These are phyloP conservation scores for Caenorhabditis macrosperma DNA, from an alignment of 2,888 invertebrate species.

Conservation along the genomic window DNA sequence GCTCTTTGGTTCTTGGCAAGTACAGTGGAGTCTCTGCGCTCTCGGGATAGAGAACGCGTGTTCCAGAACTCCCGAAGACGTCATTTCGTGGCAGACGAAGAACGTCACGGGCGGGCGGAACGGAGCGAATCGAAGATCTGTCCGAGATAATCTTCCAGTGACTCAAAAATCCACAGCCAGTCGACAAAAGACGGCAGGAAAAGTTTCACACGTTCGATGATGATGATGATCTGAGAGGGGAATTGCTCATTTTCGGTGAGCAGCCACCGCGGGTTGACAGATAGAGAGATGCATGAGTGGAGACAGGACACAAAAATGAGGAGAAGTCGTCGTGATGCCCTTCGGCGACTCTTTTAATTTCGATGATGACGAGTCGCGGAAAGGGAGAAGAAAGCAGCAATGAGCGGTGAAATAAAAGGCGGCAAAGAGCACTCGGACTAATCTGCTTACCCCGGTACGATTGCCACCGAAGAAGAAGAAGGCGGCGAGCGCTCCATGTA, in stretches of 20 bases:
- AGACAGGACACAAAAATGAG: conserved; percentile 6
- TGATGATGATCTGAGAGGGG: neutral
- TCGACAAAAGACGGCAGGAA: neutral
- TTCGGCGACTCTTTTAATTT: conserved; percentile 51
- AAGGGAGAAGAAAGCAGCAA: conserved; percentile 13
- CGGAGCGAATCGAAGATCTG: neutral
- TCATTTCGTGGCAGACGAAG: neutral
- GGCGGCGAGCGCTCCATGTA: conserved; percentile 59
- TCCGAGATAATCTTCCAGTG: neutral
- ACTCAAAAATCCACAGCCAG: neutral
- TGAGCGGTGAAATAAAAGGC: conserved; percentile 5
- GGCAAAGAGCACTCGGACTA: conserved; percentile 42
- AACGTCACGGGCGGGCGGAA: too few relatives aligned
- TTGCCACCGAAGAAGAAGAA: conserved; percentile 43
- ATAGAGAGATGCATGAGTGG: conserved; percentile 11
- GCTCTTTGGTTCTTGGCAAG: too few relatives aligned
- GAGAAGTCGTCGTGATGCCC: conserved; percentile 23
- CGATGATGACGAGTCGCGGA: conserved; percentile 35
- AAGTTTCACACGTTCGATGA: neutral
- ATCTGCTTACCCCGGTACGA: conserved; percentile 57
- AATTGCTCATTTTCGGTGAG: neutral
- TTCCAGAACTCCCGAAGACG: neutral
- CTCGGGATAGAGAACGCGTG: too few relatives aligned
- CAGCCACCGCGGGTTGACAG: neutral
- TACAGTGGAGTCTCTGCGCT: too few relatives aligned